Evolutionary conservation across 2,797 vertebrate genomes (phyloP), one percentile per base, ranked within the genome.

Genomic region (Sebastes oblongus): DNA sequence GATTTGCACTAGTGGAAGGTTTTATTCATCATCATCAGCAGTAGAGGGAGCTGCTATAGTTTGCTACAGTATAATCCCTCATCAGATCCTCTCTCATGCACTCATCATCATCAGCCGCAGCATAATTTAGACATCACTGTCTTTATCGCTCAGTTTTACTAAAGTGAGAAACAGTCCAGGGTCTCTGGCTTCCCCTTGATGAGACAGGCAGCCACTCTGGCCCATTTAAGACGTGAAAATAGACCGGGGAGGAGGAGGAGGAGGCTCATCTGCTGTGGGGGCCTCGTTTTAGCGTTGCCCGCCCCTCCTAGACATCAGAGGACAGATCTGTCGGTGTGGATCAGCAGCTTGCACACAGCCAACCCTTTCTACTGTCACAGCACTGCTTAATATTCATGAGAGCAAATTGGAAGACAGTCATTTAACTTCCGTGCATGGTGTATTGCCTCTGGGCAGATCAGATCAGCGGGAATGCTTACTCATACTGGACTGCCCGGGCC

Each of bases 341-440:
- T 96, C 93, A 95, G 93, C 92, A 83, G 86, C 88, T 70, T 90
- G 90, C 92, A 80, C 84, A 91, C 92, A 93, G 92, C 85, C 91
- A 86, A 84, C 82, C 84, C 91, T 91, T 93, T 91, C 91, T 94
- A 90, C 94, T 95, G 93, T 94, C 95, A 96, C 94, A 84, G 94
- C 90, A 75, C 93, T 91, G 91, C 94, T 96, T 95, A 96, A 91
- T 96, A 95, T 95, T 97, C 96, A 98, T 96, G 96, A 96, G 96
- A 97, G 97, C 97, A 98, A 97, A 98, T 98, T 96, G 96, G 94
- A 93, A 95, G 89, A 95, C 94, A 96, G 94, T 96, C 96, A 96
- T 96, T 97, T 95, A 96, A 95, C 94, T 96, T 93, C 92, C 93
- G 89, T 91, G 95, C 95, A 91, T 92, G 95, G 93, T 93, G 91